Base-by-base conservation (phyloP, 1,140 invertebrate species). In the Trypoxylus dichotomus region DNA sequence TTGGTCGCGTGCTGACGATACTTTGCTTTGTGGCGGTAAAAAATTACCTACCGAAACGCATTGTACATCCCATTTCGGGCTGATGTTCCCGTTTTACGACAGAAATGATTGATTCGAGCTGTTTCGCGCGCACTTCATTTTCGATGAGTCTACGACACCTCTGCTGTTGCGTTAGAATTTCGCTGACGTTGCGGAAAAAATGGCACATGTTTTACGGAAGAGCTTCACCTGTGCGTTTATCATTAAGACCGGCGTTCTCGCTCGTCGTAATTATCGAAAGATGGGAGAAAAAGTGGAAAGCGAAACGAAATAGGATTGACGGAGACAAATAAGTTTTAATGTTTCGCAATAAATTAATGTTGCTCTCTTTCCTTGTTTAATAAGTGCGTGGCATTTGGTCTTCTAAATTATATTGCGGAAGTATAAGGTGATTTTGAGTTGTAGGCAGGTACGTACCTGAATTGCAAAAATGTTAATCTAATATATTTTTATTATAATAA, bases 121-220 rank as follows among this genome's bases (percentile, higher is more conserved):
- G 27, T 27, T 68, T 68, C 10, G 27, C 24, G 13, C 21, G 13
- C 8, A 11, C 5, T 68, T 68, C 60, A 21, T 68, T 54, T 54
- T 19, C 19, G 47, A n/a, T n/a, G 47, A 54, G n/a, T 21, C 5
- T 24, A 68, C 60, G 27, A 54, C 47, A 32, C 32, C 32, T 32
- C 7, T 68, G 5, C 27, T 27, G 60, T 11, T 54, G 24, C 10
- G 60, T 68, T 68, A 19, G 21, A 68, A 2, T 27, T 68, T 68
- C 11, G 8, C 60, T 13, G 11, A 21, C 2, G 21, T 19, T 54
- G 47, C 47, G 47, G 47, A 68, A 68, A 68, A 68, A 68, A 68
- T 68, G 60, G 60, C 60, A 68, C 60, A 68, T 68, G 60, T 29
- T 68, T 24, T 68, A 68, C 60, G 60, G 60, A 54, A 68, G 60